Conservation (phyloP, 2,113 vertebrate species). For the Eidolon helvum region DNA sequence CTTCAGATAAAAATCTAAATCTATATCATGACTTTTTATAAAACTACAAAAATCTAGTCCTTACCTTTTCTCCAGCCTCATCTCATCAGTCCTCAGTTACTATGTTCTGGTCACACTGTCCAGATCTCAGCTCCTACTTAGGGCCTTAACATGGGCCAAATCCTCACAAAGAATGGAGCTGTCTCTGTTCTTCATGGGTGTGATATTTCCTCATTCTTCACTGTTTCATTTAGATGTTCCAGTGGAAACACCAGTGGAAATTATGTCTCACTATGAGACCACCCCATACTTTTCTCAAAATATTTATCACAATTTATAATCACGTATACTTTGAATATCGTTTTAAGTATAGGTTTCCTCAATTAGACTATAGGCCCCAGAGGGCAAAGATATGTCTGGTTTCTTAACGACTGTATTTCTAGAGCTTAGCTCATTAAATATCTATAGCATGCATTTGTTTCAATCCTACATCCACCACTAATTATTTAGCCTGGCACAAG, state of each 20-base stretch:
- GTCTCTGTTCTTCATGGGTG: neutral
- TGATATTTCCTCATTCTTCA: neutral
- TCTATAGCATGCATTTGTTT: neutral
- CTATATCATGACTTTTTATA: neutral
- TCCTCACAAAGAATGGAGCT: neutral
- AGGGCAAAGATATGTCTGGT: neutral
- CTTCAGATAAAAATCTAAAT: neutral
- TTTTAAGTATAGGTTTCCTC: neutral
- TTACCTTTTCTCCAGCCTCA: neutral
- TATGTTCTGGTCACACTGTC: neutral
- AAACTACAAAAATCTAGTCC: neutral
- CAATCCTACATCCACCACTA: neutral
- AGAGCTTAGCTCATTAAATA: neutral
- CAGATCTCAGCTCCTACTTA: neutral
- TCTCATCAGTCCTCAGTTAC: neutral
- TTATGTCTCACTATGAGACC: neutral
- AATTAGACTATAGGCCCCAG: neutral
- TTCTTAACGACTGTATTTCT: neutral
- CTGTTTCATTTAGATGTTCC: neutral
- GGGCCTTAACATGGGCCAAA: neutral
- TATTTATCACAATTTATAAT: neutral
- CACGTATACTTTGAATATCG: neutral
- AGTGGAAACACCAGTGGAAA: neutral
- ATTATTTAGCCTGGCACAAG: neutral
- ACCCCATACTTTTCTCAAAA: neutral